Conservation (phyloP, 2,113 vertebrate genomes). For the Nothobranchius furzeri region DNA sequence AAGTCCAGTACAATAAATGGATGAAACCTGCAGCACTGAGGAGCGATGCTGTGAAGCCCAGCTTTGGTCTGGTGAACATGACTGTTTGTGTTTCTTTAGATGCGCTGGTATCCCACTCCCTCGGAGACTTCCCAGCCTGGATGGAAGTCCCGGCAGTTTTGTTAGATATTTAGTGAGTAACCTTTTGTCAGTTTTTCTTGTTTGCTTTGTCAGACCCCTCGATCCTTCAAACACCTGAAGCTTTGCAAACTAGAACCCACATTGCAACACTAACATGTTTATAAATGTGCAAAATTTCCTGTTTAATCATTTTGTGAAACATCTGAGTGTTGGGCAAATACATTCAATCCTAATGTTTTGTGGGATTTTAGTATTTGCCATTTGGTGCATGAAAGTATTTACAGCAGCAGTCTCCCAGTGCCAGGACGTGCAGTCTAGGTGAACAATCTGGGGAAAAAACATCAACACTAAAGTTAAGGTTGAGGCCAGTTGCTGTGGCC, state of each 20-base stretch:
- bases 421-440: neutral
- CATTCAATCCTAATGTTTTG: too few species aligned
- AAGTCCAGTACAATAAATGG: conserved; percentile 5
- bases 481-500: too few species aligned
- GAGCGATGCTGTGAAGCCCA: conserved; percentile 32
- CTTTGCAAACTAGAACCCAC: conserved; percentile 14
- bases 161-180: conserved; percentile 86
- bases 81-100: conserved; percentile 80
- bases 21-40: conserved; percentile 8
- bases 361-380: neutral
- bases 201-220: conserved; percentile 4
- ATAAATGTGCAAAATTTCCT: too few species aligned
- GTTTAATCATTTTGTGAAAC: too few species aligned
- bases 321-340: too few species aligned
- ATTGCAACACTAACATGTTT: neutral
- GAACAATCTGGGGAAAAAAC: too few species aligned
- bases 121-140: conserved; percentile 93
- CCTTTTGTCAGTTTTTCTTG: conserved; percentile 41
- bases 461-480: too few species aligned
- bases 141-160: conserved; percentile 98
- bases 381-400: conserved; percentile 2
- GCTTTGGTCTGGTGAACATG: conserved; percentile 51
- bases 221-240: conserved; percentile 6
- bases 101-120: conserved; percentile 95
- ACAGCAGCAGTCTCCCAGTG: neutral